Percentiles rank a stretch among this genome's conserved stretches.
Conservation (phyloP, 2,797 vertebrate species). For the Babyrousa celebensis region DNA sequence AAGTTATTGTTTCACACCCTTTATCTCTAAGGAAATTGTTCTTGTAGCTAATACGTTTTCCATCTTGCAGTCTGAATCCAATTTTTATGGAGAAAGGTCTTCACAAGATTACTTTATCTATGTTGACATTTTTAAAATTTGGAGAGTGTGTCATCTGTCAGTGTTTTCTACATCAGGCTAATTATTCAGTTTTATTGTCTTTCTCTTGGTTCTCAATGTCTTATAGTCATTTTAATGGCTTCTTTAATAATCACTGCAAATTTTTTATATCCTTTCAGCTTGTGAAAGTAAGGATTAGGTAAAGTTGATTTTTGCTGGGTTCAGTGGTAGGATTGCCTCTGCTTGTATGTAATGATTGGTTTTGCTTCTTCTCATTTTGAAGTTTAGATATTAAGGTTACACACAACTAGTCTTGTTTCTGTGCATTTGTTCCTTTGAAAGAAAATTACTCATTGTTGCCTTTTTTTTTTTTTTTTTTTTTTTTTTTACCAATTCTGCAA, state of each 20-base stretch:
- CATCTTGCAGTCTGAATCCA: slow-evolving; percentile 16
- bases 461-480: no score
- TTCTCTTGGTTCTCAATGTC: slow-evolving; percentile 44
- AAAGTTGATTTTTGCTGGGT: slow-evolving; percentile 50
- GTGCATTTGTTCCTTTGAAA: slow-evolving; percentile 77
- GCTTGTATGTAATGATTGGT: slow-evolving; percentile 38
- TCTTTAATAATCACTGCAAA: slow-evolving; percentile 60
- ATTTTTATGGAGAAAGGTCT: slow-evolving; percentile 31
- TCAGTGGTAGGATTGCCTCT: slow-evolving; percentile 61
- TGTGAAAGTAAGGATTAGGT: slow-evolving; percentile 62
- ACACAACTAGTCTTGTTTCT: slow-evolving; percentile 70
- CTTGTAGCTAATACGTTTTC: slow-evolving; percentile 66
- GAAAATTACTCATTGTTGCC: slow-evolving; percentile 77
- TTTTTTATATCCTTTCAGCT: slow-evolving; percentile 40
- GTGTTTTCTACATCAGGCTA: slow-evolving; percentile 61
- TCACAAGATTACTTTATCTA: neutral
- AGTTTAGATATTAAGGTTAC: slow-evolving; percentile 67
- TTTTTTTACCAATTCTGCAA: slow-evolving; percentile 75
- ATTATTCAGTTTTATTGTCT: slow-evolving; percentile 57
- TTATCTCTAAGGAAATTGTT: slow-evolving; percentile 64
- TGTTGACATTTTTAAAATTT: slow-evolving; percentile 65
- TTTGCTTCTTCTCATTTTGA: slow-evolving; percentile 70
- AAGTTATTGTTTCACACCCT: slow-evolving; percentile 51
- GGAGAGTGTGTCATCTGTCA: slow-evolving; percentile 47
- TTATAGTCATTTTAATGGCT: slow-evolving; percentile 69